Conservation (phyloP, 2,797 vertebrate species). For the Chloroceryle inda region DNA sequence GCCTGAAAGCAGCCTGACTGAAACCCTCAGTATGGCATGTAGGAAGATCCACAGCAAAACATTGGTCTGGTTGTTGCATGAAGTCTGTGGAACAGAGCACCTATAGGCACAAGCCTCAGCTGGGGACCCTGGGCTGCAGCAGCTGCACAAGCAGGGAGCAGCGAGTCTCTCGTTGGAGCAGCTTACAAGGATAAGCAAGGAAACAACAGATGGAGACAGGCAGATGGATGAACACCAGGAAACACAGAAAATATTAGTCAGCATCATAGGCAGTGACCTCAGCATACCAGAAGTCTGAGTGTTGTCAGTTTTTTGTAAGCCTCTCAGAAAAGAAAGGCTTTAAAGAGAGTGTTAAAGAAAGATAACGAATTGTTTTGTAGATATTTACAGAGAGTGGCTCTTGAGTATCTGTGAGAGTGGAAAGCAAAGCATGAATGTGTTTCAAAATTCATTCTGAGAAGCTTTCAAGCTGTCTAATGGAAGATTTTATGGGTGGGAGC, state of each 20-base stretch:
- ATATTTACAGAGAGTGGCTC: neutral
- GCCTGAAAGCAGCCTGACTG: neutral
- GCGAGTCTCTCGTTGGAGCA: neutral
- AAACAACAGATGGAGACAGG: constrained; percentile 53
- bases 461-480: neutral
- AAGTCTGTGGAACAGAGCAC: neutral
- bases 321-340: neutral
- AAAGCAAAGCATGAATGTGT: neutral
- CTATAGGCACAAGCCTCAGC: accelerated
- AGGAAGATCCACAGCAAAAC: neutral
- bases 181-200: neutral
- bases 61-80: accelerated
- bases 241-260: constrained; percentile 72
- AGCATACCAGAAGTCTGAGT: constrained; percentile 42
- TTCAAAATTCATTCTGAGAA: neutral
- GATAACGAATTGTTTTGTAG: neutral
- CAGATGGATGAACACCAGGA: constrained; percentile 66
- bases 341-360: neutral
- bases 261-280: constrained; percentile 65
- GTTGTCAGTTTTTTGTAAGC: constrained; percentile 35
- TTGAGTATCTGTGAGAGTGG: neutral
- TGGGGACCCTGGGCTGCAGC: neutral
- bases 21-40: accelerated
- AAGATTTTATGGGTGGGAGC: neutral
- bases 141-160: neutral